Percentiles rank a stretch among this genome's conserved stretches.
Conservation (phyloP, 2,797 vertebrate genomes). For the Champsocephalus gunnari region DNA sequence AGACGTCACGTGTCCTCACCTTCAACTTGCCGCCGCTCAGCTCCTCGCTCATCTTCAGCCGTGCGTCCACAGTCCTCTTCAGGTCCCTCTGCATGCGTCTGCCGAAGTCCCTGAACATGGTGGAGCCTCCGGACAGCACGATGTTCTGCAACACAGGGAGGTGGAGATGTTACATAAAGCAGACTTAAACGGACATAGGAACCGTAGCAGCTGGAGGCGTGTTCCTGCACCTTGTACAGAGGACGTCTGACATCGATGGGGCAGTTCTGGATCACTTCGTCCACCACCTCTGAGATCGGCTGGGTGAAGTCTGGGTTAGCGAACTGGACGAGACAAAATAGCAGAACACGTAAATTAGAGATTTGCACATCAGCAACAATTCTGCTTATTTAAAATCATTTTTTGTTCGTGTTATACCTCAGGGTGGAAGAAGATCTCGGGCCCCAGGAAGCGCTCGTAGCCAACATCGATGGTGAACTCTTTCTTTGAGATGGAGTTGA, state of each 20-base stretch:
- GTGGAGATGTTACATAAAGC: not conserved
- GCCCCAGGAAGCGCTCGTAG: conserved; percentile 97
- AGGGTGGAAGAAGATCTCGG: conserved; percentile 99
- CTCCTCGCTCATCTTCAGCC: conserved; percentile 97
- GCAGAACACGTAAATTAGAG: not conserved
- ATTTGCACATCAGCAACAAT: too few species aligned
- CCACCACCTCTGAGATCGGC: conserved; percentile 99
- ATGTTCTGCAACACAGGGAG: conserved; percentile 87
- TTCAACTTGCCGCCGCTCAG: conserved; percentile 97
- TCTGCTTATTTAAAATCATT: too few species aligned
- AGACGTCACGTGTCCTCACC: conserved; percentile 74
- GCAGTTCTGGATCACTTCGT: conserved; percentile 99
- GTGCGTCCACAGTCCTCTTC: conserved; percentile 95
- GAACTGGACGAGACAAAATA: conserved; percentile 82
- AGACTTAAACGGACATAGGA: accelerated
- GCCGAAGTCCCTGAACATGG: conserved; percentile 99
- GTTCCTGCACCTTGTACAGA: conserved; percentile 91
- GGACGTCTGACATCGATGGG: conserved; percentile 97
- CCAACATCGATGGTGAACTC: conserved; percentile 98
- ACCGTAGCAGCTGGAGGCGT: accelerated
- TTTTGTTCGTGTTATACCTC: conserved; percentile 71
- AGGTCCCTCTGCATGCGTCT: conserved; percentile 97
- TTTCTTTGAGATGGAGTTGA: conserved; percentile 97
- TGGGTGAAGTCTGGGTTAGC: conserved; percentile 99
- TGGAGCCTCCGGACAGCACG: conserved; percentile 97